Base-by-base conservation (phyloP, 2,113 vertebrate species). In the Carassius carassius region DNA sequence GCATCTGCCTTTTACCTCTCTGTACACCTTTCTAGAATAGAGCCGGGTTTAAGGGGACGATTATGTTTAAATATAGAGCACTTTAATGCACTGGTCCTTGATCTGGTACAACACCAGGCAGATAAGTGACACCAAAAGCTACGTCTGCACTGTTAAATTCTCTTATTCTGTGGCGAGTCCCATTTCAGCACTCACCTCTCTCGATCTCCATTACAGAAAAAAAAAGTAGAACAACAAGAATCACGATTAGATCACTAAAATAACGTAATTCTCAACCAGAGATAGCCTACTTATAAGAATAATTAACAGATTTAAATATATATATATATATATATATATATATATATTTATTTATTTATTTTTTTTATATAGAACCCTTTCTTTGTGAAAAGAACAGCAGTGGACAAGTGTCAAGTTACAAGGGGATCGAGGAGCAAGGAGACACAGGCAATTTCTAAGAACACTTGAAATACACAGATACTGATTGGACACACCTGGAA, bases 1-100 rank as follows among this genome's bases (percentile, higher is more conserved):
- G 41, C 21, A 67, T 32, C 73, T 87, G 84, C 91, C 78, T 87
- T 82, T 88, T 89, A 84, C 83, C 67, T 12, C 73, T 84, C n/a
- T n/a, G n/a, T n/a, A 44, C 37, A 81, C 82, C 77, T 86, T 85
- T 63, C 86, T 87, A 89, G 87, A 88, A 86, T 70, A 84, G 54
- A 49, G 51, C 69, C 60, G 12, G 47, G 60, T 80, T 86, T 44
- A 60, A 88, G 47, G 80, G 75, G 63, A 54, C 69, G 60, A 86
- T 72, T 78, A 62, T 84, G 79, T 76, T 81, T 84, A 35, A 35
- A 35, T 35, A 81, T 84, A 84, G 81, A 86, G 41, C 51, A 72
- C 35, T 83, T 62, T 78, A 65, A 84, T 23, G 84, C 69, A 56
- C 76, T 62, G 54, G 63, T 85, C 77, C 77, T 80, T 73, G 51